phyloP scores from a whole-genome alignment of 2,888 invertebrate species.

The Phrixothrix hirtus region DNA sequence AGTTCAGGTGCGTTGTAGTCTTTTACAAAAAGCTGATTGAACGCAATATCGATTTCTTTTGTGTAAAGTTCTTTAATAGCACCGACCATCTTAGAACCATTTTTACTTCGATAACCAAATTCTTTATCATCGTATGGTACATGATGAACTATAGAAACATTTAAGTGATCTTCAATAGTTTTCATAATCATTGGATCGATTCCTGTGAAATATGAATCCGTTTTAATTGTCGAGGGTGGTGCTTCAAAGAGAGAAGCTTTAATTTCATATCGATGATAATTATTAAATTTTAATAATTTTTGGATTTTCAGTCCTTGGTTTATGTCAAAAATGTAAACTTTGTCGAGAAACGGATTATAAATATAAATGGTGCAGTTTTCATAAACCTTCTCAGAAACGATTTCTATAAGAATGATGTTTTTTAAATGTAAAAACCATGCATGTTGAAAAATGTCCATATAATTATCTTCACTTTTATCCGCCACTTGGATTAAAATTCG shows the following conservation, averaged over 20 bases:
- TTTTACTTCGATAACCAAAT: slow-evolving; percentile 45
- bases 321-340: slow-evolving; percentile 1
- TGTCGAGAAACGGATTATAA: slow-evolving; percentile 24
- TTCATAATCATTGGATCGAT: slow-evolving; percentile 27
- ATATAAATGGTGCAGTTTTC: slow-evolving; percentile 7
- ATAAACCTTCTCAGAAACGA: neutral
- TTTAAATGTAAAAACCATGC: slow-evolving; percentile 14
- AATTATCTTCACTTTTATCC: neutral
- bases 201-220: slow-evolving; percentile 15
- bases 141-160: slow-evolving; percentile 14
- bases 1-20: slow-evolving; percentile 51
- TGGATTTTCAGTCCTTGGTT: slow-evolving; percentile 6
- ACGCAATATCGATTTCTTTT: slow-evolving; percentile 49
- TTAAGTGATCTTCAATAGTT: slow-evolving; percentile 21
- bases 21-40: slow-evolving; percentile 55
- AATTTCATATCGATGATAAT: slow-evolving; percentile 15
- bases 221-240: slow-evolving; percentile 18
- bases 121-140: slow-evolving; percentile 12
- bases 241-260: slow-evolving; percentile 23
- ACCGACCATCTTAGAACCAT: slow-evolving; percentile 53
- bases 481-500: slow-evolving; percentile 1
- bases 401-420: slow-evolving; percentile 15
- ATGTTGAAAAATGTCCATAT: slow-evolving; percentile 7
- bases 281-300: slow-evolving; percentile 14
- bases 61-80: slow-evolving; percentile 50